phyloP scores from a whole-genome alignment of 2,888 invertebrate genomes.

The Pammene aurita region DNA sequence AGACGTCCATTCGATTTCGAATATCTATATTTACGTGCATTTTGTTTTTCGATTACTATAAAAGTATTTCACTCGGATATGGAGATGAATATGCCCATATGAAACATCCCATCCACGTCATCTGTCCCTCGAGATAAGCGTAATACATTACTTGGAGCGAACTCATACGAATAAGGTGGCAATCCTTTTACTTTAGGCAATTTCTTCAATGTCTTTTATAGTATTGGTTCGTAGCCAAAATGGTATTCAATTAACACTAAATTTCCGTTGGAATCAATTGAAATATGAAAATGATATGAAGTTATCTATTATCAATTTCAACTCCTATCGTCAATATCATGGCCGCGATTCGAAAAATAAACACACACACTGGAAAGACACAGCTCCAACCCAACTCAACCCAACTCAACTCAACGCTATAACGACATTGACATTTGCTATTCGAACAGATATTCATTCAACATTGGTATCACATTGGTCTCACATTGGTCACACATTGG shows the following conservation, averaged over 20 bases:
- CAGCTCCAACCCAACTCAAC: too few relatives aligned
- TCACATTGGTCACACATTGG: too few relatives aligned
- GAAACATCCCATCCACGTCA: conserved; percentile 15
- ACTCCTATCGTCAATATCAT: too few relatives aligned
- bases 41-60: conserved; percentile 2
- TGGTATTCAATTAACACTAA: not conserved
- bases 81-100: conserved; percentile 1
- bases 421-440: too few relatives aligned
- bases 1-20: not conserved
- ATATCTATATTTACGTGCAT: not conserved
- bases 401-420: too few relatives aligned
- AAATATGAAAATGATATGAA: not conserved
- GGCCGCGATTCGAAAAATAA: too few relatives aligned
- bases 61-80: conserved; percentile 2
- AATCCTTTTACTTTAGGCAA: conserved; percentile 11
- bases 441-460: too few relatives aligned
- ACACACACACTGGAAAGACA: too few relatives aligned
- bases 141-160: conserved; percentile 6
- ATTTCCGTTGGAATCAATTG: not conserved
- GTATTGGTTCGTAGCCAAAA: not conserved
- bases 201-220: conserved; percentile 1
- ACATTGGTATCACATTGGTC: too few relatives aligned
- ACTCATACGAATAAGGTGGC: conserved; percentile 3
- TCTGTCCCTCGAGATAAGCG: conserved; percentile 15
- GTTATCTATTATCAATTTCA: too few relatives aligned